Conservation (phyloP, 2,888 invertebrate species). For the Hirtodrosophila duncani region DNA sequence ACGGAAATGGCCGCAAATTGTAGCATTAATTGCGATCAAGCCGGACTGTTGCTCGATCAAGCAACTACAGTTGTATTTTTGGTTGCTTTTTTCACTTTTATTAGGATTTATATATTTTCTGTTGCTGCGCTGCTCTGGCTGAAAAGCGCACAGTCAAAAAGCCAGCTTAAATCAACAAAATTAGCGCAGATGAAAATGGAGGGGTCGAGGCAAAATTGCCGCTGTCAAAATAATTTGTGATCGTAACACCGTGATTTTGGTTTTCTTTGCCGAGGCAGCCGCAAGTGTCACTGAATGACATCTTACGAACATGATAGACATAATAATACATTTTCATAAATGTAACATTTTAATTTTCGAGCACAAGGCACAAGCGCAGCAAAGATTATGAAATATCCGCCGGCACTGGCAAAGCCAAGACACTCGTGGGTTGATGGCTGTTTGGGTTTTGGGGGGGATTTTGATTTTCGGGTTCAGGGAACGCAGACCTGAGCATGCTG, state of each 20-base stretch:
- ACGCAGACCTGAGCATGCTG: too few relatives aligned
- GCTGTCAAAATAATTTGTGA: constrained; percentile 52
- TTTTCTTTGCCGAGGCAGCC: constrained; percentile 22
- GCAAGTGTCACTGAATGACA: constrained; percentile 64
- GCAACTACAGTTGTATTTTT: constrained; percentile 9
- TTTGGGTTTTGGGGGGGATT: constrained; percentile 23
- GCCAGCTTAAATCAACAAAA: constrained; percentile 48
- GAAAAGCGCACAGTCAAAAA: constrained; percentile 32
- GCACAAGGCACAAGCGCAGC: constrained; percentile 13
- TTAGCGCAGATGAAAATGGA: constrained; percentile 17
- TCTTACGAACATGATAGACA: constrained; percentile 62
- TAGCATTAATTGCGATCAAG: constrained; percentile 50
- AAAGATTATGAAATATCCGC: constrained; percentile 68
- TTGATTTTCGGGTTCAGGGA: too few relatives aligned
- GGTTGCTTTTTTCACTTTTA: constrained; percentile 40
- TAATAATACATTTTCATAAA: constrained; percentile 63
- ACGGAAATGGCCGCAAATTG: constrained; percentile 62
- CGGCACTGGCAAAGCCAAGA: constrained; percentile 32
- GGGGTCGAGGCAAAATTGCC: constrained; percentile 26
- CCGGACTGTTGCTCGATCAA: constrained; percentile 12
- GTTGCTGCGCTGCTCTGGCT: constrained; percentile 22
- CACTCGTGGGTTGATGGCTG: constrained; percentile 48
- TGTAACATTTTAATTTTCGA: constrained; percentile 62
- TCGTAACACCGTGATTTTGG: constrained; percentile 13
- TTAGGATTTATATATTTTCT: constrained; percentile 8